A percentile compares a stretch with the other conserved stretches of the same genome.
phyloP scores from a whole-genome alignment of 2,797 vertebrate species.

The Hydrocynus forskahlii region DNA sequence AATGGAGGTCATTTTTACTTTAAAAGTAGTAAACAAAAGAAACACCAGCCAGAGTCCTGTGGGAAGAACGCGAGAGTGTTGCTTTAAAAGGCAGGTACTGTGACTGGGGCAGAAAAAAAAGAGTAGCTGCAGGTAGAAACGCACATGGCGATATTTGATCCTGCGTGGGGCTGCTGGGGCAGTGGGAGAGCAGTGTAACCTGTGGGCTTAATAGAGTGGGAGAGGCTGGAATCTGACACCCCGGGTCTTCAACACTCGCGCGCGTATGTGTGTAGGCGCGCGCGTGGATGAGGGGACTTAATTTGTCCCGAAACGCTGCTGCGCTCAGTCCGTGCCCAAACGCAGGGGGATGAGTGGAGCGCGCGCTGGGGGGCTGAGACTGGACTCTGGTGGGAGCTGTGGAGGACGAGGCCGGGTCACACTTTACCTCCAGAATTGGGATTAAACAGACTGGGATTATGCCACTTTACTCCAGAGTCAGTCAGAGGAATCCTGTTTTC shows the following conservation, averaged over 20 bases:
- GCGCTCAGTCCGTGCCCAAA: slow-evolving; percentile 10
- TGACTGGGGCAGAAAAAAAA: not conserved
- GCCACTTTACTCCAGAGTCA: slow-evolving; percentile 7
- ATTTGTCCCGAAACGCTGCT: slow-evolving; percentile 52
- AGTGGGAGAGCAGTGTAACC: slow-evolving; percentile 26
- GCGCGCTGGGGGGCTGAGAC: slow-evolving; percentile 3
- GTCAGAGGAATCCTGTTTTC: slow-evolving; percentile 35
- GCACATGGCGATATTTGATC: slow-evolving; percentile 12
- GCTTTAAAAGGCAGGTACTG: slow-evolving; percentile 2
- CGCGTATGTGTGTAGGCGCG: slow-evolving; percentile 25
- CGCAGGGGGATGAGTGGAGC: slow-evolving; percentile 63
- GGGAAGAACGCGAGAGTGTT: not conserved
- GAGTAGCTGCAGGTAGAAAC: not conserved
- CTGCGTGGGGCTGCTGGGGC: slow-evolving; percentile 22
- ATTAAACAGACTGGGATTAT: slow-evolving; percentile 16
- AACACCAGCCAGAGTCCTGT: not conserved
- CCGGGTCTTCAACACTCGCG: slow-evolving; percentile 49
- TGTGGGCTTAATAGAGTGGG: slow-evolving; percentile 56
- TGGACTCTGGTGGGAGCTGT: not conserved
- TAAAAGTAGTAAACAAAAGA: not conserved
- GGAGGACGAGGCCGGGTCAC: not conserved
- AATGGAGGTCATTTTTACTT: not conserved
- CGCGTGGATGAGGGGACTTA: slow-evolving; percentile 25
- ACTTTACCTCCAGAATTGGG: not conserved
- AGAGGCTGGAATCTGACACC: slow-evolving; percentile 63